These are phyloP conservation scores for Andinoacara biseriatus DNA, from an alignment of 2,113 vertebrate species.

Conservation along the genomic window DNA sequence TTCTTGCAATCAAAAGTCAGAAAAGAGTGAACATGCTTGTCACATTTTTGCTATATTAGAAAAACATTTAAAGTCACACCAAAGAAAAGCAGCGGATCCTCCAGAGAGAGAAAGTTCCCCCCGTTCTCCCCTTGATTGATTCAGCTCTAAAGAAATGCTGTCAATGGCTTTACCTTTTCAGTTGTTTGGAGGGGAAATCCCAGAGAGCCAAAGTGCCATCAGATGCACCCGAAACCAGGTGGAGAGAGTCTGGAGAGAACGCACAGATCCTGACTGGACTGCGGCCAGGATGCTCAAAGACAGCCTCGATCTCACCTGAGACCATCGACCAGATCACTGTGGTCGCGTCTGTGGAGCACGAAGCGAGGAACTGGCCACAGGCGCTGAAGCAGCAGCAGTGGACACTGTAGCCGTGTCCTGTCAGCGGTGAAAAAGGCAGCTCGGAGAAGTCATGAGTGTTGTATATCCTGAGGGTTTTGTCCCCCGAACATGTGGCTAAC, in stretches of 20 bases:
- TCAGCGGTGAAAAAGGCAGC: conserved; percentile 87
- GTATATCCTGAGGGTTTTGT: conserved; percentile 91
- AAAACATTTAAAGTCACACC: neutral
- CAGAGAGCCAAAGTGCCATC: conserved; percentile 90
- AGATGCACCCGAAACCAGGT: conserved; percentile 86
- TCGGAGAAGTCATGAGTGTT: conserved; percentile 82
- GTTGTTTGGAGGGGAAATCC: conserved; percentile 81
- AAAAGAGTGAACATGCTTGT: neutral
- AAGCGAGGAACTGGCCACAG: conserved; percentile 86
- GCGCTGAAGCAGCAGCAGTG: conserved; percentile 95
- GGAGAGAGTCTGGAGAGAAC: conserved; percentile 81
- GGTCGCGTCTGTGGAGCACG: conserved; percentile 93
- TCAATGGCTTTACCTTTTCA: conserved; percentile 78
- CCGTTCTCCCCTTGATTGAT: neutral
- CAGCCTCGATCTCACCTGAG: conserved; percentile 79
- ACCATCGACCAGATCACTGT: conserved; percentile 83
- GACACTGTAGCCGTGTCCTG: conserved; percentile 88
- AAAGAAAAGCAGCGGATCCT: neutral
- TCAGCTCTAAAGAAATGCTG: neutral
- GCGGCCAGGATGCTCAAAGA: conserved; percentile 87
- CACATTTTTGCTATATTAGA: neutral
- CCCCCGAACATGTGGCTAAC: conserved; percentile 92
- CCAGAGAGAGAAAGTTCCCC: neutral
- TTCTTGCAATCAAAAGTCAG: neutral
- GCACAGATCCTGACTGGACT: conserved; percentile 89